Evolutionary conservation across 2,888 invertebrate genomes (phyloP), one percentile per base, ranked within the genome.

Genomic region (Corythucha ciliata): DNA sequence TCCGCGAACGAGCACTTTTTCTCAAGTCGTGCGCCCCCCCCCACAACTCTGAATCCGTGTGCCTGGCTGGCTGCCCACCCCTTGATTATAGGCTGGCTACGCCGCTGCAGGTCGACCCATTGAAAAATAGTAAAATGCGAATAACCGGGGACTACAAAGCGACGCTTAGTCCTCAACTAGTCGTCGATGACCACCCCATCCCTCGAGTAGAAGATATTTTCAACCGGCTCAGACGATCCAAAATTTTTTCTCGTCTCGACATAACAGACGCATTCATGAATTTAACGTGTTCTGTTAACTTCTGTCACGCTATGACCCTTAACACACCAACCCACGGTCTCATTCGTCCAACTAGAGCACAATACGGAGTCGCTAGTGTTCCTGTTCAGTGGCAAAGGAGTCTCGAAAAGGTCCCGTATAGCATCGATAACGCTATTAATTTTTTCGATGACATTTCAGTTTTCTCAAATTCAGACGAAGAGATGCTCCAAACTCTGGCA

Each of bases 61-160:
- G n/a, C n/a, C n/a, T n/a, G n/a, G n/a, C n/a, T n/a, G n/a, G n/a
- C n/a, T n/a, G n/a, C n/a, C n/a, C n/a, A n/a, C n/a, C n/a, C n/a
- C n/a, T n/a, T n/a, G n/a, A n/a, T n/a, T n/a, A n/a, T n/a, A n/a
- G n/a, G n/a, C n/a, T n/a, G n/a, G n/a, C n/a, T n/a, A n/a, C n/a
- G n/a, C n/a, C n/a, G n/a, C n/a, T n/a, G n/a, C n/a, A n/a, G n/a
- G n/a, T n/a, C n/a, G n/a, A n/a, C n/a, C n/a, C n/a, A n/a, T n/a
- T n/a, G n/a, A n/a, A n/a, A n/a, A n/a, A n/a, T n/a, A n/a, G n/a
- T n/a, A n/a, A n/a, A n/a, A n/a, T n/a, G n/a, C 6, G 34, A 2
- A 59, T 55, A 33, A 58, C 57, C 1, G 58, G 59, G 20, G 55
- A 60, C 37, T 60, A 58, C 41, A 60, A 60, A 36, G 40, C 59